Conservation (phyloP, 2,888 invertebrate species). For the Cyclophora punctaria region DNA sequence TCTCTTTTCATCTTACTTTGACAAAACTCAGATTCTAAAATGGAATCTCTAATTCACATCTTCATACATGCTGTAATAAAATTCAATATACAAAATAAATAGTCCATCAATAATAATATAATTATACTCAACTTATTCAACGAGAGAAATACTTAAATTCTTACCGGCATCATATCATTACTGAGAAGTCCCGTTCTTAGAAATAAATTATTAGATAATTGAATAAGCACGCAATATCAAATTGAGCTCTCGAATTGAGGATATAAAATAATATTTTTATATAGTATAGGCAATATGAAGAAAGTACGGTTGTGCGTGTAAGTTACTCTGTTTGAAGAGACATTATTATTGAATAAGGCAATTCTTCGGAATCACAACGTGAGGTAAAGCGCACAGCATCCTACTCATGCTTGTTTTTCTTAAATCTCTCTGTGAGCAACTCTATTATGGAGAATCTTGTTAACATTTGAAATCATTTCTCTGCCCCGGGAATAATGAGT, state of each 20-base stretch:
- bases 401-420: slow-evolving; percentile 64
- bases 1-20: no score
- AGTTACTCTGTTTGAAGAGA: slow-evolving; percentile 1
- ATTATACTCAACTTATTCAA: no score
- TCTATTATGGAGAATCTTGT: slow-evolving; percentile 72
- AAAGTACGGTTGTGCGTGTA: slow-evolving; percentile 3
- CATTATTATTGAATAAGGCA: slow-evolving; percentile 32
- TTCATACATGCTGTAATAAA: no score
- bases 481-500: slow-evolving; percentile 68
- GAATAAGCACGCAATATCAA: slow-evolving; percentile 10
- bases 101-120: no score
- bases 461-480: slow-evolving; percentile 74
- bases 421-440: slow-evolving; percentile 69
- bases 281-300: not conserved
- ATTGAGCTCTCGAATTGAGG: slow-evolving; percentile 4
- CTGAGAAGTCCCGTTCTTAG: not conserved
- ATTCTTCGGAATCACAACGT: slow-evolving; percentile 46
- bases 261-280: slow-evolving; percentile 4
- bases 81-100: no score
- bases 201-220: slow-evolving; percentile 9
- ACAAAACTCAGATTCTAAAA: no score
- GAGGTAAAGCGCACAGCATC: slow-evolving; percentile 25
- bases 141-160: no score
- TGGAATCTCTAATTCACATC: no score
- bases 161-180: no score